Percentiles rank a stretch among this genome's conserved stretches.
Conservation (phyloP, 2,113 vertebrate genomes). For the Gopherus flavomarginatus region DNA sequence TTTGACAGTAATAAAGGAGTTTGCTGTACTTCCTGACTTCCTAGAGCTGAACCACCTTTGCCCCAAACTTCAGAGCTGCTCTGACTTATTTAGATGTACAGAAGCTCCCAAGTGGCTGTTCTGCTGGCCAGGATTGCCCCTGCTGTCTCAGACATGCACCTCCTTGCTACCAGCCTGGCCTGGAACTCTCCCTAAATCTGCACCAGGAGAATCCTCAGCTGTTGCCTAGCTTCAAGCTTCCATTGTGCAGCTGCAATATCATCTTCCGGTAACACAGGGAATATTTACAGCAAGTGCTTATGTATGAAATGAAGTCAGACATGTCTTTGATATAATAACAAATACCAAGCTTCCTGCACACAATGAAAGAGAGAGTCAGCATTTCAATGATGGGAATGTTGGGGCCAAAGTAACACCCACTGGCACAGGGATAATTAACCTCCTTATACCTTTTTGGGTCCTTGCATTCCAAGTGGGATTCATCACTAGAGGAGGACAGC, state of each 20-base stretch:
- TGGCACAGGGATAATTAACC: neutral
- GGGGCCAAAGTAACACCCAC: neutral
- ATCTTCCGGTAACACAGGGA: neutral
- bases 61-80: neutral
- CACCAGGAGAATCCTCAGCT: neutral
- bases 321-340: neutral
- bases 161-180: neutral
- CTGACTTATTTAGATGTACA: neutral
- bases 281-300: neutral
- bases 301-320: neutral
- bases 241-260: too few species aligned
- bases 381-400: neutral
- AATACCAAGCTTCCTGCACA: neutral
- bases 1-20: neutral
- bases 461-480: neutral
- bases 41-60: neutral
- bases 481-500: too few species aligned
- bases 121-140: neutral
- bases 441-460: neutral
- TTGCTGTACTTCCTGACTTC: neutral
- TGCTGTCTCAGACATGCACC: neutral
- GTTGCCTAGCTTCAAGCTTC: neutral
- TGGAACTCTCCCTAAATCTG: too few species aligned
- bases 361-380: neutral
- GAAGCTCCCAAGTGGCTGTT: neutral